Evolutionary conservation across 2,888 invertebrate species (phyloP).

Genomic region (Cephonodes hylas): DNA sequence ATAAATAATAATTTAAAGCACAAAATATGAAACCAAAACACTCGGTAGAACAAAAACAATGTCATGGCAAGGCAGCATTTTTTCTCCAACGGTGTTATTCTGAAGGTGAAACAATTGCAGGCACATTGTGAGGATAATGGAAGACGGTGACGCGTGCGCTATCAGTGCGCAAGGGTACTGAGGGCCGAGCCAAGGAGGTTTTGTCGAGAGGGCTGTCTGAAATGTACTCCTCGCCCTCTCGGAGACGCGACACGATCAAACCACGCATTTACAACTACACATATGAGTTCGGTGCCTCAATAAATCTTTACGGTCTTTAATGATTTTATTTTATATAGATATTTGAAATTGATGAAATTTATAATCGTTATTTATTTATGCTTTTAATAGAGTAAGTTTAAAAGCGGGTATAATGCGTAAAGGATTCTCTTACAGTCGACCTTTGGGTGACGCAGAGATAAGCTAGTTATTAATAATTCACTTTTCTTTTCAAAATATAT

Average conservation of each 20-base stretch:
- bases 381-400: too few relatives aligned
- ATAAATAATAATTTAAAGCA: too few relatives aligned
- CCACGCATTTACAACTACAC: constrained; percentile 33
- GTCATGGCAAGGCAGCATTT: background rate
- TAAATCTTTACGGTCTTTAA: too few relatives aligned
- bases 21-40: background rate
- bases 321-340: too few relatives aligned
- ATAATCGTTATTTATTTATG: too few relatives aligned
- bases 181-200: constrained; percentile 29
- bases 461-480: too few relatives aligned
- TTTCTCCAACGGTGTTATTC: background rate
- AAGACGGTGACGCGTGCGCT: constrained; percentile 48
- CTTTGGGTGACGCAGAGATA: too few relatives aligned
- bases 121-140: background rate
- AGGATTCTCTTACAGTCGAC: too few relatives aligned
- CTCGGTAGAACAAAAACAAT: background rate
- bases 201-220: constrained; percentile 28
- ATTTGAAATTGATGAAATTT: too few relatives aligned
- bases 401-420: too few relatives aligned
- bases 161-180: constrained; percentile 40
- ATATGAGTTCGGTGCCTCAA: too few relatives aligned
- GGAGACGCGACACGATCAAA: constrained; percentile 49
- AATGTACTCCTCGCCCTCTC: constrained; percentile 33
- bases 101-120: constrained; percentile 8
- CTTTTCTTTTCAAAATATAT: too few relatives aligned